phyloP scores from a whole-genome alignment of 2,113 vertebrate species.

The Acanthochromis polyacanthus region DNA sequence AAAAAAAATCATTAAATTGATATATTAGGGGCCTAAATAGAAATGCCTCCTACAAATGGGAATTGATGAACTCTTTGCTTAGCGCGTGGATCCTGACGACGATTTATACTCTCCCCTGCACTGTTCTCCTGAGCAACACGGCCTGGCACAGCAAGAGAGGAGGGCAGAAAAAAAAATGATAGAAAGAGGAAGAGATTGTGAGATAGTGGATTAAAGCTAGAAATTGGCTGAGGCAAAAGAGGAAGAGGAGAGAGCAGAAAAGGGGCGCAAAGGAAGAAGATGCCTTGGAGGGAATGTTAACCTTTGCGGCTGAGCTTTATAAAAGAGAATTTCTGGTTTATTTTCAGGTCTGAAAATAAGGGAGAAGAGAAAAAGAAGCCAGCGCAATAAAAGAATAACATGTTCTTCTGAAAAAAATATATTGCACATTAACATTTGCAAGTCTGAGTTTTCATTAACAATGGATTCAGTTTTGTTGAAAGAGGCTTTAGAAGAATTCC shows the following conservation, averaged over 20 bases:
- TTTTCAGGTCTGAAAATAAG: slow-evolving; percentile 63
- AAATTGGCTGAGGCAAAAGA: slow-evolving; percentile 38
- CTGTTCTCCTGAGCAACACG: slow-evolving; percentile 68
- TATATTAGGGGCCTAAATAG: slow-evolving; percentile 85
- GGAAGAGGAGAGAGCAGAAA: slow-evolving; percentile 25
- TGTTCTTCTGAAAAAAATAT: slow-evolving; percentile 1
- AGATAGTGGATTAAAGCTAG: slow-evolving; percentile 48
- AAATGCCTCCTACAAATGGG: slow-evolving; percentile 84
- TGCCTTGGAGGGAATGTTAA: slow-evolving; percentile 78
- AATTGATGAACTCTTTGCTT: slow-evolving; percentile 85
- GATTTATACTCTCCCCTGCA: slow-evolving; percentile 52
- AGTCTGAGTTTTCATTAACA: neutral
- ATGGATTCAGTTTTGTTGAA: neutral
- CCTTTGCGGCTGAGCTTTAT: slow-evolving; percentile 74
- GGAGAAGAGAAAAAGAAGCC: slow-evolving; percentile 43
- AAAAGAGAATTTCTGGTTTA: slow-evolving; percentile 52
- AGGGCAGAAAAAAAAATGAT: slow-evolving; percentile 32
- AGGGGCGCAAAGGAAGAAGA: slow-evolving; percentile 49
- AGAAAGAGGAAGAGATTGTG: slow-evolving; percentile 45
- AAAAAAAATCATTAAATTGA: slow-evolving; percentile 81
- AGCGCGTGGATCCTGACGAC: slow-evolving; percentile 67
- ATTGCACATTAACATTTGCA: slow-evolving; percentile 4
- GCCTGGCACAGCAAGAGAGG: slow-evolving; percentile 72
- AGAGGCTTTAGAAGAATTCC: neutral
- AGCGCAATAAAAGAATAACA: slow-evolving; percentile 4